Percentiles rank a stretch among this genome's conserved stretches.
These are phyloP conservation scores for Tokudaia muenninki DNA, from an alignment of 2,797 vertebrate genomes.

Conservation along the genomic window DNA sequence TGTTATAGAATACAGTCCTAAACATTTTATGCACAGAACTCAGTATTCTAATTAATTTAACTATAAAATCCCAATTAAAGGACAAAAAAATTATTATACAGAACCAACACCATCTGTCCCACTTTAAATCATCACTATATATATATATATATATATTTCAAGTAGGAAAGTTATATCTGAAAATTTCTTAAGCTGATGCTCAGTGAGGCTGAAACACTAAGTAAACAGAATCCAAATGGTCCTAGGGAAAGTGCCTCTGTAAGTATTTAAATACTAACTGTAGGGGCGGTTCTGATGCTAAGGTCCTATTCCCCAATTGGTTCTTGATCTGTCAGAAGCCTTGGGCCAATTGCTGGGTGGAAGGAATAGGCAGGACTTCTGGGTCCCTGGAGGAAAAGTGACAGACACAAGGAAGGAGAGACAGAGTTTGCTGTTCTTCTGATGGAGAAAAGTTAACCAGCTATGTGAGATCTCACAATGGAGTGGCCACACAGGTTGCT, in stretches of 20 bases:
- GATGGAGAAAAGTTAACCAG: not conserved
- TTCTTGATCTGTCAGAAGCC: not conserved
- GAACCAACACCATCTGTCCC: constrained; percentile 69
- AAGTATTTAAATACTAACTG: constrained; percentile 13
- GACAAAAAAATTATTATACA: constrained; percentile 71
- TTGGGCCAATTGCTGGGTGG: not conserved
- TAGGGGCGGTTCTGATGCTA: not conserved
- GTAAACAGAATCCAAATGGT: constrained; percentile 18
- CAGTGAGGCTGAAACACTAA: constrained; percentile 34
- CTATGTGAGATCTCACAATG: not conserved
- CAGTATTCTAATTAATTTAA: constrained; percentile 71
- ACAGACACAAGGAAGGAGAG: not conserved
- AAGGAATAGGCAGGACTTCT: not conserved
- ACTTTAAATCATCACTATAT: constrained; percentile 65
- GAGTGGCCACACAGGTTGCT: not conserved
- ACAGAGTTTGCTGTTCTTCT: not conserved
- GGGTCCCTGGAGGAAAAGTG: not conserved
- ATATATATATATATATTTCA: constrained; percentile 47
- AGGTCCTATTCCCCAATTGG: not conserved
- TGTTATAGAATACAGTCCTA: constrained; percentile 35
- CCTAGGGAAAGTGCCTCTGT: not conserved
- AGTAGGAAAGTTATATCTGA: constrained; percentile 50
- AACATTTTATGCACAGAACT: constrained; percentile 55
- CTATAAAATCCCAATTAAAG: constrained; percentile 71
- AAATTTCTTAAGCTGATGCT: constrained; percentile 53